phyloP scores from a whole-genome alignment of 1,140 invertebrate species.

The Bradysia coprophila region DNA sequence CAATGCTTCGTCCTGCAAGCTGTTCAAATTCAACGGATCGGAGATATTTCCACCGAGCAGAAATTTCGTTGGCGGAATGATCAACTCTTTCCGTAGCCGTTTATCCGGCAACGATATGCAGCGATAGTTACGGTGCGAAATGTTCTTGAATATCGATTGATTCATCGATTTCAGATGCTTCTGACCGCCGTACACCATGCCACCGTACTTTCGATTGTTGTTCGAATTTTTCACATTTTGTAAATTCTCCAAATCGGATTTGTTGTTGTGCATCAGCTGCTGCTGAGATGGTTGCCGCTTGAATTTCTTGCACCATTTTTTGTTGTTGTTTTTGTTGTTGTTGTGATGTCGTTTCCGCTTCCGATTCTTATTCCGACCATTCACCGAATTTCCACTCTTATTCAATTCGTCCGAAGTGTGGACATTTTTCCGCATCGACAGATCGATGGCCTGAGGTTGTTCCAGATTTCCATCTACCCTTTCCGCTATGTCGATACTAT shows the following conservation, averaged over 20 bases:
- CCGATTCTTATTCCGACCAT: too few relatives aligned
- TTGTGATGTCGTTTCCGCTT: not conserved
- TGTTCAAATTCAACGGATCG: constrained; percentile 87
- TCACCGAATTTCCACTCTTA: too few relatives aligned
- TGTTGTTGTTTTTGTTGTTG: not conserved
- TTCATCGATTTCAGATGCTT: not conserved
- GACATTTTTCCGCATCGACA: too few relatives aligned
- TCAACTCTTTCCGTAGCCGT: constrained; percentile 47
- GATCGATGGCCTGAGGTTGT: too few relatives aligned
- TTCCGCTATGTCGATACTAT: too few relatives aligned
- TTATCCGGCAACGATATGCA: constrained; percentile 34
- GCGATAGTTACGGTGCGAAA: not conserved
- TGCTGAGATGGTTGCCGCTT: not conserved
- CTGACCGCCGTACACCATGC: not conserved
- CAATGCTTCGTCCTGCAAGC: constrained; percentile 74
- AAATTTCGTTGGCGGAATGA: constrained; percentile 80
- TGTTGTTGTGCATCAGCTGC: not conserved
- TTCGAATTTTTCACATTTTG: not conserved
- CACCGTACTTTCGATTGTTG: not conserved
- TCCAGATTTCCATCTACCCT: too few relatives aligned
- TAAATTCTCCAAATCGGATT: not conserved
- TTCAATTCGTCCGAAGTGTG: too few relatives aligned
- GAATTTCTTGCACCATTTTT: not conserved
- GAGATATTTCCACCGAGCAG: constrained; percentile 85
- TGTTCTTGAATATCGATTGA: not conserved